Base-by-base conservation (phyloP, 2,113 vertebrate genomes). In the Mirza zaza region DNA sequence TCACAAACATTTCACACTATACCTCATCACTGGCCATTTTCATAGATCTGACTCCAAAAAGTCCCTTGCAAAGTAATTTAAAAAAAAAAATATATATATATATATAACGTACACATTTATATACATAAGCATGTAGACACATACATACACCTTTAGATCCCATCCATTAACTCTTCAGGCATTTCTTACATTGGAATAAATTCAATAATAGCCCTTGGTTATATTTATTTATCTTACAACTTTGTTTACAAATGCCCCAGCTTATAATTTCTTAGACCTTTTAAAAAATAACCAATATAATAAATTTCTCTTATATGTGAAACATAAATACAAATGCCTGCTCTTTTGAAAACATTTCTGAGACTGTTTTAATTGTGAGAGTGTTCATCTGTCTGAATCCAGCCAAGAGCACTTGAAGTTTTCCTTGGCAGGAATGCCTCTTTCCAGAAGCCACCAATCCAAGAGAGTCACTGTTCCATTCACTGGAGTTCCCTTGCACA, bases 141-240 rank as follows among this genome's bases (percentile, higher is more conserved):
- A 73, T n/a, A 65, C 1, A 67, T 0, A 61, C 63, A 36, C 70
- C 23, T 20, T 75, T 65, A 94, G 27, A 79, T 29, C 29, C 36
- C 84, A 50, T 29, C 36, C 87, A 50, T 29, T 52, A 55, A 71
- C 36, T 91, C 59, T 80, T 93, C 27, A 68, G 21, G 59, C 59
- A 90, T 45, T 90, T 90, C 18, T 42, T 68, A 80, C 84, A 86
- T 96, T 59, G 45, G 39, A 39, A 75, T 67, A 81, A 80, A 89
- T 57, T 79, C 57, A 89, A 29, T 50, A 39, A 76, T 42, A 89
- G 42, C 27, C 29, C 29, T 73, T 80, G 23, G 39, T 27, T 93
- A 32, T 75, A 61, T 75, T 93, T 73, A 86, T 59, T 88, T 73
- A 85, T 61, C 52, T 85, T 90, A 39, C 81, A 25, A 81, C 3